Percentiles rank a stretch among this genome's conserved stretches.
Conservation (phyloP, 2,113 vertebrate species). For the Sakesphorus luctuosus region DNA sequence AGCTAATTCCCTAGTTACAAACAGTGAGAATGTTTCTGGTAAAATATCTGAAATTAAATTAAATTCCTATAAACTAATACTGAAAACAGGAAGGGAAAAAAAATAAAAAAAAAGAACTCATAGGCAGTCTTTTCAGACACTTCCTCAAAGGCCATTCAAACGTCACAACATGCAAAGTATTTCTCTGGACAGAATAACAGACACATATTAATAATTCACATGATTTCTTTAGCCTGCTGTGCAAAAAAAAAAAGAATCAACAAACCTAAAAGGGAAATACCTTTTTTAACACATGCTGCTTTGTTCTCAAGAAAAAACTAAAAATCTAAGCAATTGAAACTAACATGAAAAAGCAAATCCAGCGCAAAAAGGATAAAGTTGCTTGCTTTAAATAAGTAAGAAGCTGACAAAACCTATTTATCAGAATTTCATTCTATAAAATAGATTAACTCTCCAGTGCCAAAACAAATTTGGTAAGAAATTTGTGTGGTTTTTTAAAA, state of each 20-base stretch:
- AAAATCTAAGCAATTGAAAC: background rate
- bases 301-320: background rate
- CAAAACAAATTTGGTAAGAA: background rate
- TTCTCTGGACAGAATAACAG: background rate
- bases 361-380: background rate
- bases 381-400: background rate
- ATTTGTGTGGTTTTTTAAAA: background rate
- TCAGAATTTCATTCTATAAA: background rate
- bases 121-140: background rate
- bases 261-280: background rate
- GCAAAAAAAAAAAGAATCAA: background rate
- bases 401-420: background rate
- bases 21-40: background rate
- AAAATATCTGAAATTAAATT: background rate
- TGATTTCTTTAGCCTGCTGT: background rate
- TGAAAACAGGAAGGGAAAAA: background rate
- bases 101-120: accelerated
- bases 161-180: background rate
- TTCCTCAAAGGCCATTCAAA: background rate
- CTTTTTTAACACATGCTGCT: background rate
- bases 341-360: background rate
- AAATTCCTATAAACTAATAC: background rate
- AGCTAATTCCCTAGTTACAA: background rate
- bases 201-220: background rate
- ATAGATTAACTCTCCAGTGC: background rate